Conservation (phyloP, 2,888 invertebrate species). For the Cephus rjabovi region DNA sequence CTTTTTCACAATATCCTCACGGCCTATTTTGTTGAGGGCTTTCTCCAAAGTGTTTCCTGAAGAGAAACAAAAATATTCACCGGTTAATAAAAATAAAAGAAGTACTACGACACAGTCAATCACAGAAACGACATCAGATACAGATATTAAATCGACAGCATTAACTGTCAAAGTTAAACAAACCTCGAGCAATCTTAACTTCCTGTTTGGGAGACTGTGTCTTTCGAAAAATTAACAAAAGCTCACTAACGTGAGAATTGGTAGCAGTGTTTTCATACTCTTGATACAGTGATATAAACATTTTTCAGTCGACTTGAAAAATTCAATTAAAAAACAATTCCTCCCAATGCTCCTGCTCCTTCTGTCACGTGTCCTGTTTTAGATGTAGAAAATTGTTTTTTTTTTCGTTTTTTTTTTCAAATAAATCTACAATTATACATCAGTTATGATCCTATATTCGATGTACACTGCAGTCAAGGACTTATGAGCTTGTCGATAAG, state of each 20-base stretch:
- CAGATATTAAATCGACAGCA: too few relatives aligned
- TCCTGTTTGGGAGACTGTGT: slow-evolving; percentile 34
- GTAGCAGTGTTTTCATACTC: slow-evolving; percentile 50
- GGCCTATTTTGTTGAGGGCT: slow-evolving; percentile 80
- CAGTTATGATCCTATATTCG: too few relatives aligned
- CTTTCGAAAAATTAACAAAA: slow-evolving; percentile 51
- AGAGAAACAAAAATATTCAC: slow-evolving; percentile 19
- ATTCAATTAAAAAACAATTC: not conserved
- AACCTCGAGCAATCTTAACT: slow-evolving; percentile 46
- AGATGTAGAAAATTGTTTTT: not conserved
- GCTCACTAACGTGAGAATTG: slow-evolving; percentile 52
- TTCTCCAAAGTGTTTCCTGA: slow-evolving; percentile 81
- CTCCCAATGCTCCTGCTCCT: not conserved
- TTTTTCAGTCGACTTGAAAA: slow-evolving; percentile 32
- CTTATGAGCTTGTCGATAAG: too few relatives aligned
- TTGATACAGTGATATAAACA: slow-evolving; percentile 60
- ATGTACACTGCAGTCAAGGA: too few relatives aligned
- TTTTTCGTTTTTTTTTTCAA: not conserved
- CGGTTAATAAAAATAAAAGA: not conserved
- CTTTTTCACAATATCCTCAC: slow-evolving; percentile 84
- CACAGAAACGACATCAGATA: too few relatives aligned
- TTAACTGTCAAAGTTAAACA: slow-evolving; percentile 21
- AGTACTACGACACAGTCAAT: too few relatives aligned
- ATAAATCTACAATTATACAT: not conserved
- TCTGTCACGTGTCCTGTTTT: not conserved